Evolutionary conservation across 2,113 vertebrate species (phyloP).

Genomic region (Gymnorhina tibicen): DNA sequence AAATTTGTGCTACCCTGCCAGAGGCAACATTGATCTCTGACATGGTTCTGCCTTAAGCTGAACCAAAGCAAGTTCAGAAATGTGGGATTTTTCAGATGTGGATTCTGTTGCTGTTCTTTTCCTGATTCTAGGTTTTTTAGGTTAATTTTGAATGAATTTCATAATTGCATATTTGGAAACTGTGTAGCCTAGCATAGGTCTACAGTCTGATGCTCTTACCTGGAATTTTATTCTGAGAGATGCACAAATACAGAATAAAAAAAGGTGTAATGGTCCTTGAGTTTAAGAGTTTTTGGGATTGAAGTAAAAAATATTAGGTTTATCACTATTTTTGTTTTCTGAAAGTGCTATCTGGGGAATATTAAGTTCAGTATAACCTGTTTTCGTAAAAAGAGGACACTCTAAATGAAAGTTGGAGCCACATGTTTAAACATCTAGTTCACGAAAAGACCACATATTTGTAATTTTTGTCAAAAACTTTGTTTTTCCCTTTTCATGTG

Average conservation of each 20-base stretch:
- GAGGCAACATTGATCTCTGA: background rate
- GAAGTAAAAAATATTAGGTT: background rate
- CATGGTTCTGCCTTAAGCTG: background rate
- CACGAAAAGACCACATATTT: background rate
- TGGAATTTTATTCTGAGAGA: background rate
- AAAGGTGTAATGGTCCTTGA: background rate
- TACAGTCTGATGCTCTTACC: background rate
- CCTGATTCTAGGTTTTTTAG: background rate
- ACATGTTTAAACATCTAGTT: background rate
- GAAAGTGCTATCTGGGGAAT: background rate
- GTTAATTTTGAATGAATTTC: background rate
- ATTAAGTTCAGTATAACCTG: background rate
- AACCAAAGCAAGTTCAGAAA: background rate
- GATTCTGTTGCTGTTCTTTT: background rate
- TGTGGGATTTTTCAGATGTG: background rate
- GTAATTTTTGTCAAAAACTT: background rate
- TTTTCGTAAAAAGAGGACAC: background rate
- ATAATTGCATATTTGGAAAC: background rate
- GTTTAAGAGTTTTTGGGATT: background rate
- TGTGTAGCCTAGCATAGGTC: too few species aligned
- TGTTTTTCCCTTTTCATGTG: background rate
- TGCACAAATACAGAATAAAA: background rate
- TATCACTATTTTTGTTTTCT: background rate
- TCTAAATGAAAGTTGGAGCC: background rate
- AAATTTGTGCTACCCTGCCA: background rate